phyloP scores from a whole-genome alignment of 2,888 invertebrate genomes.

The Neoitamus cyanurus region DNA sequence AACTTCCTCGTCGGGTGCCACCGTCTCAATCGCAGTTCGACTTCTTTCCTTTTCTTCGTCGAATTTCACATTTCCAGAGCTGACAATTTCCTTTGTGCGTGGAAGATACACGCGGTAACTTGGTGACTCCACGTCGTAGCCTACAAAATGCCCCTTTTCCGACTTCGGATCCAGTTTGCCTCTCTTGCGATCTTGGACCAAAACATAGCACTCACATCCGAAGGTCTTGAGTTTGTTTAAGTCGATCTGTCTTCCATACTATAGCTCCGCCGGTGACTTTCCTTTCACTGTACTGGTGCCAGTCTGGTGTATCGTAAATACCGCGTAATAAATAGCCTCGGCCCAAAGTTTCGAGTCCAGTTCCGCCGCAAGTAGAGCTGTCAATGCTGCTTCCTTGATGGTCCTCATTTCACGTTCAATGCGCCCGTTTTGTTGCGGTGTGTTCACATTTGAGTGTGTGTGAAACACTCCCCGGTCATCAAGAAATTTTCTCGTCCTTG shows the following conservation, averaged over 20 bases:
- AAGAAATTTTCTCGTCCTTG: no score
- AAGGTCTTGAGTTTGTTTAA: not conserved
- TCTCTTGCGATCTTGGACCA: not conserved
- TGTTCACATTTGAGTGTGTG: no score
- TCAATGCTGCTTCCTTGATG: no score
- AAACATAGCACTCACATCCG: not conserved
- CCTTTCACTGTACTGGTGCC: not conserved
- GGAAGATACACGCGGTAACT: not conserved
- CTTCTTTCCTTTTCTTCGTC: no score
- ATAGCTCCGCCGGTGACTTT: not conserved
- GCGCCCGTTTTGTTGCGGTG: no score
- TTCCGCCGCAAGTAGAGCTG: no score
- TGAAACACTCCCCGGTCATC: no score
- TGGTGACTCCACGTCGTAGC: not conserved
- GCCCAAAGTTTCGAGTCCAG: no score
- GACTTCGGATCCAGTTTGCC: not conserved
- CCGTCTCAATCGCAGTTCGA: no score
- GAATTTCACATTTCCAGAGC: no score
- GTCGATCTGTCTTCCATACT: not conserved
- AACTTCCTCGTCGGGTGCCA: no score
- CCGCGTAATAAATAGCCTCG: not conserved
- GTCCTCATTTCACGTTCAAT: no score
- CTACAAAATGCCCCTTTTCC: not conserved
- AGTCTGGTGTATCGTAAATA: not conserved
- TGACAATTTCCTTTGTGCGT: not conserved